Evolutionary conservation across 2,888 invertebrate genomes (phyloP).

Genomic region (Idaea straminata): DNA sequence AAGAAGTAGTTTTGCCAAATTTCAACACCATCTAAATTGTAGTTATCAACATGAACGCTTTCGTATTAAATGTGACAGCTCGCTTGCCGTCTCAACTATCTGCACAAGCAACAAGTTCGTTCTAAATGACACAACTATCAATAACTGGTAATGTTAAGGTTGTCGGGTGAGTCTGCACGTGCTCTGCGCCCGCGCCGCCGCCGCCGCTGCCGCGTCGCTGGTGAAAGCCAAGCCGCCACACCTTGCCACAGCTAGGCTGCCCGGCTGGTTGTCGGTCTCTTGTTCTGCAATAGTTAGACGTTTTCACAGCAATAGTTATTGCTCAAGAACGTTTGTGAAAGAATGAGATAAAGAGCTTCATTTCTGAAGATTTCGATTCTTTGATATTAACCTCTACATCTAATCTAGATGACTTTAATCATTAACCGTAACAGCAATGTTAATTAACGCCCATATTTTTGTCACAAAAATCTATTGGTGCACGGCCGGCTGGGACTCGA

Average conservation of each 20-base stretch:
- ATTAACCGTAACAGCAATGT: too few relatives aligned
- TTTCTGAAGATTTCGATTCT: not conserved
- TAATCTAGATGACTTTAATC: too few relatives aligned
- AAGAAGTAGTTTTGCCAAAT: not conserved
- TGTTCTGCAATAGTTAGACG: not conserved
- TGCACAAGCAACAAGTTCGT: not conserved
- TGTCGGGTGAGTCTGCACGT: constrained; percentile 25
- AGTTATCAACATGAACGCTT: not conserved
- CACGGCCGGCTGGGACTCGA: too few relatives aligned
- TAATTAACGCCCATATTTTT: too few relatives aligned
- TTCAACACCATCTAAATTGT: not conserved
- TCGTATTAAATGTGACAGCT: not conserved
- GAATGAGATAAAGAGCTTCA: not conserved
- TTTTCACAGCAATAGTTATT: not conserved
- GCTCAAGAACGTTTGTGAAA: not conserved
- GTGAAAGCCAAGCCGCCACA: constrained; percentile 47
- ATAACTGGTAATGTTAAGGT: constrained; percentile 6
- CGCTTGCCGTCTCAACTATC: not conserved
- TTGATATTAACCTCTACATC: too few relatives aligned
- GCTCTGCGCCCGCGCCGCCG: constrained; percentile 39
- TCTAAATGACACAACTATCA: not conserved
- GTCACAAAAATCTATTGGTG: too few relatives aligned
- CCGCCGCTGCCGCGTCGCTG: constrained; percentile 41
- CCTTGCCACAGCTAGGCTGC: constrained; percentile 27
- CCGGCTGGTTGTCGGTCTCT: not conserved